phyloP scores from a whole-genome alignment of 2,113 vertebrate genomes.

The Xenopus laevis region DNA sequence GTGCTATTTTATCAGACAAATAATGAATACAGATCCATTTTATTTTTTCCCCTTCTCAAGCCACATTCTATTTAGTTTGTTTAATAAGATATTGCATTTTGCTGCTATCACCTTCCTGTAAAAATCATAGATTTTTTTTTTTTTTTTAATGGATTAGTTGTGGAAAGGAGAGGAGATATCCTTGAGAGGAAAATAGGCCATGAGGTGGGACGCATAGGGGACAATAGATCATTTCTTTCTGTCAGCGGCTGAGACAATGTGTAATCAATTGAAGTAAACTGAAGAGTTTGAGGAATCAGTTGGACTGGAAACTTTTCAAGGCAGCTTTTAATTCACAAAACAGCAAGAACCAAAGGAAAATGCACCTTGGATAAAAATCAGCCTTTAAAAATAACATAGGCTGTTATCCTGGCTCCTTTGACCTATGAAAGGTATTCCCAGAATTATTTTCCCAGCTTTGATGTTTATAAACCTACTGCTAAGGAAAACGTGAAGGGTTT shows the following conservation, averaged over 20 bases:
- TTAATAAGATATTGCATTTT: not conserved
- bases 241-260: slow-evolving; percentile 7
- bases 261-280: slow-evolving; percentile 5
- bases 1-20: slow-evolving; percentile 4
- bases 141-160: not conserved
- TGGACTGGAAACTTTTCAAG: not conserved
- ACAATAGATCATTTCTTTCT: slow-evolving; percentile 10
- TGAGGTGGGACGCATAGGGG: slow-evolving; percentile 11
- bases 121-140: not conserved
- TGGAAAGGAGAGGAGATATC: not conserved
- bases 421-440: slow-evolving; percentile 19
- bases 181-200: not conserved
- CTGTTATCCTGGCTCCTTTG: slow-evolving; percentile 21
- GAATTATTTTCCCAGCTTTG: slow-evolving; percentile 39
- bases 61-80: not conserved
- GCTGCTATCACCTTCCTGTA: not conserved
- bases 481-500: slow-evolving; percentile 17
- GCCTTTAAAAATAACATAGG: slow-evolving; percentile 19
- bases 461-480: slow-evolving; percentile 23
- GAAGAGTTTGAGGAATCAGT: not conserved
- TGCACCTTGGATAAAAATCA: not conserved
- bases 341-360: not conserved
- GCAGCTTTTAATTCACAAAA: not conserved
- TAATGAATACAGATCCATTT: not conserved
- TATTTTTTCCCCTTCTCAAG: not conserved